Evolutionary conservation across 1,140 invertebrate genomes (phyloP).

Genomic region (Drosophila auraria): DNA sequence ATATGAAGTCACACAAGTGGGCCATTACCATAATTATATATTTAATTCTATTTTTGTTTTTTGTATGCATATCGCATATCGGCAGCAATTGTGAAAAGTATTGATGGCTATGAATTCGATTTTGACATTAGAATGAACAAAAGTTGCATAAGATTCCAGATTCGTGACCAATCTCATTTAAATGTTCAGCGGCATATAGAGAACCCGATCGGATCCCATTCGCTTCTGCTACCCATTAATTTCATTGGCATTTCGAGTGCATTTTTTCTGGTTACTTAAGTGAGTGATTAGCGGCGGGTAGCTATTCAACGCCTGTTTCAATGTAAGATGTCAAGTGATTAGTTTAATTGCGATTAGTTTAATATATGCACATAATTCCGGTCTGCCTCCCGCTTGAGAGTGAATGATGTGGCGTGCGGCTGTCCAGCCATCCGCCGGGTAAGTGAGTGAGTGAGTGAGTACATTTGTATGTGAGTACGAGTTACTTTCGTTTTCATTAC

Average conservation of each 20-base stretch:
- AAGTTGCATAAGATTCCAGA: slow-evolving; percentile 31
- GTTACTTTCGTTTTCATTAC: slow-evolving; percentile 82
- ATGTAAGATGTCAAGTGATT: slow-evolving; percentile 56
- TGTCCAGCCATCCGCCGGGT: slow-evolving; percentile 7
- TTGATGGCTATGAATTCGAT: slow-evolving; percentile 16
- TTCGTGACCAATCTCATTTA: slow-evolving; percentile 42
- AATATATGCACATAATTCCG: slow-evolving; percentile 56
- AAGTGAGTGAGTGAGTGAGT: slow-evolving; percentile 27
- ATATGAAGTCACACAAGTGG: slow-evolving; percentile 34
- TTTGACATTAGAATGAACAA: slow-evolving; percentile 21
- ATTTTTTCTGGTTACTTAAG: slow-evolving; percentile 46
- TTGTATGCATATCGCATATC: neutral
- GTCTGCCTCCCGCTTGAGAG: slow-evolving; percentile 1
- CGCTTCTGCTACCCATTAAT: slow-evolving; percentile 20
- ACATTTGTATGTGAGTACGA: slow-evolving; percentile 50
- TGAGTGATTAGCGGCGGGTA: slow-evolving; percentile 46
- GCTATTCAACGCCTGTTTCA: slow-evolving; percentile 49
- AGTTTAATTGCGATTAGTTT: slow-evolving; percentile 51
- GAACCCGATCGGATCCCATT: neutral
- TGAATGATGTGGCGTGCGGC: slow-evolving; percentile 43
- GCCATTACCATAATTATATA: slow-evolving; percentile 50
- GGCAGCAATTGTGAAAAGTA: slow-evolving; percentile 1
- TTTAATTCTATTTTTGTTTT: slow-evolving; percentile 23
- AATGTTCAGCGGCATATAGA: slow-evolving; percentile 22
- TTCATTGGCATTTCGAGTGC: slow-evolving; percentile 40